Evolutionary conservation across 1,140 invertebrate species (phyloP).

Genomic region (Dinoponera quadriceps): DNA sequence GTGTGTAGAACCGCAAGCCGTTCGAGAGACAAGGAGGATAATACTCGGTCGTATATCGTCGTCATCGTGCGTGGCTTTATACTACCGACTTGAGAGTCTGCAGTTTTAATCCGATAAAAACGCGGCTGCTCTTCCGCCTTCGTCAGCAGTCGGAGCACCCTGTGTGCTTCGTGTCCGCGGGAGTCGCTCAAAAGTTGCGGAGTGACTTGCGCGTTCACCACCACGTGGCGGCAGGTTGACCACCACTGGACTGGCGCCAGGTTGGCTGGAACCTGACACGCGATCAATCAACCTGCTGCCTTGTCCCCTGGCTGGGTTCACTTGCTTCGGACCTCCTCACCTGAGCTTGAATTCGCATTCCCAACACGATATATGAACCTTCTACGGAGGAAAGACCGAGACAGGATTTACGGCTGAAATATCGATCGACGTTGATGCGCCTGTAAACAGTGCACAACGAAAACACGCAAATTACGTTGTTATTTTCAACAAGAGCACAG

Average conservation of each 20-base stretch:
- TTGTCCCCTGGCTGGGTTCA: slow-evolving; percentile 72
- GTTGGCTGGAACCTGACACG: slow-evolving; percentile 83
- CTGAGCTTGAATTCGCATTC: slow-evolving; percentile 65
- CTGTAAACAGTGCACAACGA: slow-evolving; percentile 7
- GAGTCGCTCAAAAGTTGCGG: neutral
- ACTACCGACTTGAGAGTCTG: neutral
- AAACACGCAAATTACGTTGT: neutral
- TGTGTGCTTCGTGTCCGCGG: slow-evolving; percentile 1
- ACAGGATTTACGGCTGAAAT: slow-evolving; percentile 25
- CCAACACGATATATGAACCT: slow-evolving; percentile 51
- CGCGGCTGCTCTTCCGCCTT: slow-evolving; percentile 14
- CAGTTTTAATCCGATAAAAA: slow-evolving; percentile 18
- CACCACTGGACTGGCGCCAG: slow-evolving; percentile 82
- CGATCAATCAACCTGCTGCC: slow-evolving; percentile 84
- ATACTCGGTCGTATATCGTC: slow-evolving; percentile 14
- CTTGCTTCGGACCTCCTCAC: slow-evolving; percentile 74
- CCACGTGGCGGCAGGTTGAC: slow-evolving; percentile 73
- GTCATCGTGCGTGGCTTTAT: slow-evolving; percentile 5
- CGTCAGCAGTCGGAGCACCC: slow-evolving; percentile 3
- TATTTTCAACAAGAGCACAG: neutral
- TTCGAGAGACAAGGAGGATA: neutral
- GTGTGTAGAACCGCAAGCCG: neutral
- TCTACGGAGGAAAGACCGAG: neutral
- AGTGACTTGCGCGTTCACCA: neutral
- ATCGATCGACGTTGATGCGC: slow-evolving; percentile 18